These are phyloP conservation scores for Podarcis siculus DNA, from an alignment of 2,797 vertebrate species.

Conservation along the genomic window DNA sequence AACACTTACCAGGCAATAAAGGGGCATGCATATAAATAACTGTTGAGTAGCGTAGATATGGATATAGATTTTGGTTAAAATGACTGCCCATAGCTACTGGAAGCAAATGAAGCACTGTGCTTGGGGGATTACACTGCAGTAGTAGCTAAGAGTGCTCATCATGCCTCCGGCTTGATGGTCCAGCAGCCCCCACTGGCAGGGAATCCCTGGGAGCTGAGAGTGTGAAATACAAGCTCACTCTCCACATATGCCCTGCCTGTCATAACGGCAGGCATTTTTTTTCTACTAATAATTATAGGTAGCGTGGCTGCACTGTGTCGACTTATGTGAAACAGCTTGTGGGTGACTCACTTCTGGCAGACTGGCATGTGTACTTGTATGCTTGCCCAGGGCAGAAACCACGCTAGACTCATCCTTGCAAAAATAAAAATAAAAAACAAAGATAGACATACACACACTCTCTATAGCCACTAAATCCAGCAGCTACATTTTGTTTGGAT, in stretches of 20 bases:
- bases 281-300: conserved; percentile 15
- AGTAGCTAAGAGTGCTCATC: not conserved
- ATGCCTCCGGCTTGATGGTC: not conserved
- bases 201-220: not conserved
- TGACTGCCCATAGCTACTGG: not conserved
- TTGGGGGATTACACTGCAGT: not conserved
- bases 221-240: not conserved
- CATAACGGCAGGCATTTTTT: not conserved
- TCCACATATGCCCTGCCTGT: not conserved
- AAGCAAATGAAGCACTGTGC: not conserved
- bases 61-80: not conserved
- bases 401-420: not conserved
- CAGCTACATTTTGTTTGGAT: not conserved
- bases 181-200: not conserved
- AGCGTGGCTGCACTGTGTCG: conserved; percentile 12
- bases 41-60: not conserved
- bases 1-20: not conserved
- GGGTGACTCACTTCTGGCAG: conserved; percentile 25
- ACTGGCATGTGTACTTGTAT: conserved; percentile 8
- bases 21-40: not conserved
- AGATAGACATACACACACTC: not conserved
- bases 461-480: not conserved
- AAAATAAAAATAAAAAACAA: not conserved
- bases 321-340: conserved; percentile 23
- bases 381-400: not conserved